phyloP scores from a whole-genome alignment of 2,888 invertebrate species.

The Byasa hedistus region DNA sequence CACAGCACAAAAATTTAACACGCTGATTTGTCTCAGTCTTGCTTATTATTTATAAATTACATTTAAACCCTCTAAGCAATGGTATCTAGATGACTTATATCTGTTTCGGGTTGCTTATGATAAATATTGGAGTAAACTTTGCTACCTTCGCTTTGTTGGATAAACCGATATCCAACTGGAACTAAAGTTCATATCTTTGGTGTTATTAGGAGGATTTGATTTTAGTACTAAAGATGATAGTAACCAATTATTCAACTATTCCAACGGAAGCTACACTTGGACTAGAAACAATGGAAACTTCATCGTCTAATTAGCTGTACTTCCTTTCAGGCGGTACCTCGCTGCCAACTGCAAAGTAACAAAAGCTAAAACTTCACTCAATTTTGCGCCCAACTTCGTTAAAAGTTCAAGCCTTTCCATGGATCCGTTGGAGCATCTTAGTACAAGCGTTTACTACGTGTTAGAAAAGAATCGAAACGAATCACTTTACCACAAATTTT shows the following conservation, averaged over 20 bases:
- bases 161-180: no score
- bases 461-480: no score
- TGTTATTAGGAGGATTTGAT: not conserved
- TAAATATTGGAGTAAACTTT: no score
- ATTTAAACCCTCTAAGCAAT: no score
- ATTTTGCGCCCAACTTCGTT: slow-evolving; percentile 22
- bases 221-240: not conserved
- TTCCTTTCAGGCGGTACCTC: slow-evolving; percentile 10
- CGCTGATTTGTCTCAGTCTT: no score
- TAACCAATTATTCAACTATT: not conserved
- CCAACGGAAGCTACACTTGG: not conserved
- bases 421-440: not conserved
- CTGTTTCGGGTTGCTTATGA: no score
- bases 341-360: slow-evolving; percentile 6
- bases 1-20: no score
- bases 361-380: slow-evolving; percentile 17
- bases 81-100: no score
- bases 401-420: slow-evolving; percentile 8
- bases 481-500: no score
- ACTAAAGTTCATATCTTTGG: no score
- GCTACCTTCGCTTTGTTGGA: no score
- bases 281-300: slow-evolving; percentile 12
- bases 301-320: slow-evolving; percentile 8
- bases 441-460: not conserved
- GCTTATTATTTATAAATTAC: no score